These are phyloP conservation scores for Cirrhinus mrigala DNA, from an alignment of 2,797 vertebrate species.

Conservation along the genomic window DNA sequence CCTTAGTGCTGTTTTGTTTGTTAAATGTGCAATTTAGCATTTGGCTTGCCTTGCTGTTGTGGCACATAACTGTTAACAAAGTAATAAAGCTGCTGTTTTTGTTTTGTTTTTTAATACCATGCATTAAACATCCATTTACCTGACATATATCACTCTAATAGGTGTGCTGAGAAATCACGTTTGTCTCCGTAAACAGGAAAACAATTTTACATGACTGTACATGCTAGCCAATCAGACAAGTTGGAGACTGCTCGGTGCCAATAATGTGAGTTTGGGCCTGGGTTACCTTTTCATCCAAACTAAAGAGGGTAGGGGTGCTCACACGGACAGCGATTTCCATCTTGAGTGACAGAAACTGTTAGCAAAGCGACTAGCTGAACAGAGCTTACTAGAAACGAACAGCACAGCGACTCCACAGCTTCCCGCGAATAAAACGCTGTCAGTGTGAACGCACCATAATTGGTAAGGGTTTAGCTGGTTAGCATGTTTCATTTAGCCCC, in stretches of 20 bases:
- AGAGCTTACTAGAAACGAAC: not conserved
- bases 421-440: not conserved
- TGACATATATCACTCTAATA: not conserved
- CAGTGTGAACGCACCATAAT: not conserved
- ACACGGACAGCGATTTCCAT: not conserved
- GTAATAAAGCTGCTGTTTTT: not conserved
- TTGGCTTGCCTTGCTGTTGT: not conserved
- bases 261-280: not conserved
- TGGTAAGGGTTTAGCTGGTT: constrained; percentile 7
- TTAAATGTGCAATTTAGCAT: not conserved
- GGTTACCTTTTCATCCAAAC: not conserved
- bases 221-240: not conserved
- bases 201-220: not conserved
- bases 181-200: not conserved
- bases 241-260: not conserved
- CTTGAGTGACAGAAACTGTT: not conserved
- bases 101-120: not conserved
- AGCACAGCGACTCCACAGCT: not conserved
- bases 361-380: not conserved
- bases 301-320: not conserved
- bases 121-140: no score
- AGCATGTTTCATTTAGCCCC: not conserved
- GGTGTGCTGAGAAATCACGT: not conserved
- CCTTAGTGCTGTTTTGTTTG: not conserved
- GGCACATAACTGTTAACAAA: not conserved